Percentiles rank a stretch among this genome's conserved stretches.
These are phyloP conservation scores for Ambastaia sidthimunki DNA, from an alignment of 2,797 vertebrate genomes.

Conservation along the genomic window DNA sequence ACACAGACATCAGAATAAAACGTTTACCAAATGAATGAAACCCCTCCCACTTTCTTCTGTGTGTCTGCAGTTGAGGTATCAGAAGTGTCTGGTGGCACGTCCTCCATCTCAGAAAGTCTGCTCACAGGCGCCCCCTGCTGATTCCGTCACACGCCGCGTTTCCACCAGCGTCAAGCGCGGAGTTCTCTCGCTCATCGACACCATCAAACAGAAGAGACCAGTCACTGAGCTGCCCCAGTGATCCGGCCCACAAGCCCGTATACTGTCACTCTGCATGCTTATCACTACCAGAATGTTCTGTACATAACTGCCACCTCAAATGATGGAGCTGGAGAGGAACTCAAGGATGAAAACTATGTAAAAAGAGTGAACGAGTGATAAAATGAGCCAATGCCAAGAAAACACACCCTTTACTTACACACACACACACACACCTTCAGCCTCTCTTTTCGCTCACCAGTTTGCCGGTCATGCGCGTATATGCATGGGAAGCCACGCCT, in stretches of 20 bases:
- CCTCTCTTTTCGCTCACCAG: slow-evolving; percentile 9
- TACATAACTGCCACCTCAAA: slow-evolving; percentile 14
- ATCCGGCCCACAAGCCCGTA: slow-evolving; percentile 33
- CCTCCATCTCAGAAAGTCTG: slow-evolving; percentile 92
- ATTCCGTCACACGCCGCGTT: slow-evolving; percentile 92
- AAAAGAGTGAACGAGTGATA: not conserved
- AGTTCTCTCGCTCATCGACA: slow-evolving; percentile 97
- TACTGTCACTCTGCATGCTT: slow-evolving; percentile 45
- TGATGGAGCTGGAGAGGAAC: slow-evolving; percentile 5
- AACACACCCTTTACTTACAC: slow-evolving; percentile 15
- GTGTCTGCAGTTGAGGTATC: slow-evolving; percentile 88
- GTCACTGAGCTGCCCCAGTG: slow-evolving; percentile 89
- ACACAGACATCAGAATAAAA: not conserved
- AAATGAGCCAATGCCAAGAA: slow-evolving; percentile 37
- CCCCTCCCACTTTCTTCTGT: not conserved
- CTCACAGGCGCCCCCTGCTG: slow-evolving; percentile 86
- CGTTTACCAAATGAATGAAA: not conserved
- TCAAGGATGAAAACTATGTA: not conserved
- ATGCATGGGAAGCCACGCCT: slow-evolving; percentile 62
- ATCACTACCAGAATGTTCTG: slow-evolving; percentile 23
- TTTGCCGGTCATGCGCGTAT: slow-evolving; percentile 64
- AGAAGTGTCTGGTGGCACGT: slow-evolving; percentile 97
- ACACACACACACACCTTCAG: slow-evolving; percentile 16
- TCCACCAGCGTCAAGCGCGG: slow-evolving; percentile 95
- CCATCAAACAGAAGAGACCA: slow-evolving; percentile 97